Conservation (phyloP, 2,888 invertebrate species). For the Zeuzera pyrina region DNA sequence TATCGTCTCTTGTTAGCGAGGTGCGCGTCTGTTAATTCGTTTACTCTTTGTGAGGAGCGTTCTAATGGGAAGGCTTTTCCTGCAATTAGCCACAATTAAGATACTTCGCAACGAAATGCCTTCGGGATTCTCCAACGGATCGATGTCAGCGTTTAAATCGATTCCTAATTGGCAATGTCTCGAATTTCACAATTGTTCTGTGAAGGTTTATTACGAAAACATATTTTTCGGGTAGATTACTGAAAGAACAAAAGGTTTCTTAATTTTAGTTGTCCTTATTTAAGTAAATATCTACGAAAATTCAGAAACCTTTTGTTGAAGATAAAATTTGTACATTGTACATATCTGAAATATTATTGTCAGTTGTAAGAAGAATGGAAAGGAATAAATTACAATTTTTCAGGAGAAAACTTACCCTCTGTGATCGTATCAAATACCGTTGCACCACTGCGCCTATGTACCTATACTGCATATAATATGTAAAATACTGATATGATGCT, state of each 20-base stretch:
- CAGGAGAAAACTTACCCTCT: not conserved
- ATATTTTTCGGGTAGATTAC: too few relatives aligned
- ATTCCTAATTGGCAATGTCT: slow-evolving; percentile 27
- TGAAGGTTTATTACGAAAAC: slow-evolving; percentile 8
- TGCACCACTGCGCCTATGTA: too few relatives aligned
- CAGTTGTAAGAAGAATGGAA: too few relatives aligned
- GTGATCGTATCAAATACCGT: not conserved
- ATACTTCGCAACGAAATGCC: slow-evolving; percentile 47
- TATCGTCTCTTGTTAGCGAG: slow-evolving; percentile 47
- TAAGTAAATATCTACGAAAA: too few relatives aligned
- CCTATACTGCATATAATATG: too few relatives aligned
- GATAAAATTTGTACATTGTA: too few relatives aligned
- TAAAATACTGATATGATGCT: too few relatives aligned
- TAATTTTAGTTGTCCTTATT: too few relatives aligned
- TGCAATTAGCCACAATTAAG: slow-evolving; percentile 67
- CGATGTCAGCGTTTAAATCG: slow-evolving; percentile 24
- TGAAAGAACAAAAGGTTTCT: too few relatives aligned
- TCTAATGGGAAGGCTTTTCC: slow-evolving; percentile 63
- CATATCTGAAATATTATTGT: too few relatives aligned
- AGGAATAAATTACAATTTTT: too few relatives aligned
- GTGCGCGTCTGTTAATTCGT: slow-evolving; percentile 64
- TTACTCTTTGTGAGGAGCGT: slow-evolving; percentile 55
- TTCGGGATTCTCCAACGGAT: slow-evolving; percentile 23
- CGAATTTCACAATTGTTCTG: slow-evolving; percentile 19
- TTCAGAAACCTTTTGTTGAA: too few relatives aligned